Evolutionary conservation across 1,140 invertebrate genomes (phyloP), one percentile per base, ranked within the genome.

Genomic region (Zophobas morio): DNA sequence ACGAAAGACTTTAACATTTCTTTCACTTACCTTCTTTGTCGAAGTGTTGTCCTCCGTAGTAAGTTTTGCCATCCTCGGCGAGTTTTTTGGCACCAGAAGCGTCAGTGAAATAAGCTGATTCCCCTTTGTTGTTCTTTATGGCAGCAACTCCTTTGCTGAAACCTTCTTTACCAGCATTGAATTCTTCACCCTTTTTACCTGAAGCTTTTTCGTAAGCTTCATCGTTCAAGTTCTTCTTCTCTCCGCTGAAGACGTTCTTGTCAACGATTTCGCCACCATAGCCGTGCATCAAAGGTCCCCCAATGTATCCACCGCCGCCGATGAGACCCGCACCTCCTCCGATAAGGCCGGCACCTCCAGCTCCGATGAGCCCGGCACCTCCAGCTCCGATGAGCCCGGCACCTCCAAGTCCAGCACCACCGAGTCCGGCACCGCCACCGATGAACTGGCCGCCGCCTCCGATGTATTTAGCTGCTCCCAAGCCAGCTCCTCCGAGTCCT

Each of bases 51-150:
- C 85, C 88, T 57, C 89, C 90, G 79, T 88, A 83, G 78, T 90
- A 90, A 54, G 84, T 84, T 82, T 90, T 90, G 73, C 88, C 89
- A 83, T 91, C 89, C 57, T 88, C 89, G 1, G 86, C 85, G 1
- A 88, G 84, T 84, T 90, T 90, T 76, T 90, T 90, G 72, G 87
- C 89, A 0, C 88, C 89, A 78, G 88, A 86, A 78, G 88, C 87
- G 63, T 89, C 87, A 80, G 87, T 89, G 78, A 89, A 90, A 75
- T 87, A 89, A 8, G 89, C 89, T 1, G 88, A 86, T 78, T 90
- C 88, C 39, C 88, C 89, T 78, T 90, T 89, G 71, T 86, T 85
- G 74, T 87, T 88, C 76, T 88, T 88, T n/a, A 87, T 85, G 3
- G 85, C 87, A 4, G 86, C 86, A 46, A 87, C 82, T 35, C 86